These are phyloP conservation scores for Glossosoma conforme DNA, from an alignment of 1,140 invertebrate species.

Conservation along the genomic window DNA sequence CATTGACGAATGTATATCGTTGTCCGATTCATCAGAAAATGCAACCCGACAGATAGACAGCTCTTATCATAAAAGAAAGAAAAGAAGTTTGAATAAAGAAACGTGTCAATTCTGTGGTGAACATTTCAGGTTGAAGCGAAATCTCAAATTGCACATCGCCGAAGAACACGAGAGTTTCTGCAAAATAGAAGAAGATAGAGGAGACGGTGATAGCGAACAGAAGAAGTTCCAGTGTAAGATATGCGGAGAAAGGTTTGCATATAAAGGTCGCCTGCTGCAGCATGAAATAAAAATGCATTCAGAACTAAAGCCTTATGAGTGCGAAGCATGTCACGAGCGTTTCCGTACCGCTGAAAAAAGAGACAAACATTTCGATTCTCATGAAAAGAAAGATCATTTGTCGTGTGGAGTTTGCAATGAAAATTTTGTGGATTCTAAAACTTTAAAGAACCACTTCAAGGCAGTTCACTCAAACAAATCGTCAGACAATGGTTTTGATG, in stretches of 20 bases:
- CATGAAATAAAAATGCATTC: neutral
- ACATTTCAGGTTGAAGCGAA: neutral
- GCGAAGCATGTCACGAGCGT: neutral
- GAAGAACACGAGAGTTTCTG: neutral
- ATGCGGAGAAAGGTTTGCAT: neutral
- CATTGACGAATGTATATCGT: neutral
- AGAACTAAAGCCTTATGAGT: neutral
- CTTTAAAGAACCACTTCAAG: neutral
- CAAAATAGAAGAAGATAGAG: neutral
- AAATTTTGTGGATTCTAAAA: neutral
- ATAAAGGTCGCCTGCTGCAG: neutral
- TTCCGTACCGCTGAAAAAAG: neutral
- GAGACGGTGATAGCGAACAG: neutral
- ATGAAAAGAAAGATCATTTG: neutral
- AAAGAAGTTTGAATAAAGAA: neutral
- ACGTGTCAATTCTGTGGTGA: neutral
- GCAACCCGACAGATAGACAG: neutral
- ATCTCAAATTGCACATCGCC: neutral
- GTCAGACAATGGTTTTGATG: too few relatives aligned
- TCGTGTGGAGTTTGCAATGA: neutral
- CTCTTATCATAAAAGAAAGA: neutral
- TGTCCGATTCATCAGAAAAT: neutral
- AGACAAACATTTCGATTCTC: slow-evolving; percentile 3
- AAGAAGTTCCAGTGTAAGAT: neutral
- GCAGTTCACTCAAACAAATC: neutral